phyloP scores from a whole-genome alignment of 1,140 invertebrate species.

The Euwallacea similis region DNA sequence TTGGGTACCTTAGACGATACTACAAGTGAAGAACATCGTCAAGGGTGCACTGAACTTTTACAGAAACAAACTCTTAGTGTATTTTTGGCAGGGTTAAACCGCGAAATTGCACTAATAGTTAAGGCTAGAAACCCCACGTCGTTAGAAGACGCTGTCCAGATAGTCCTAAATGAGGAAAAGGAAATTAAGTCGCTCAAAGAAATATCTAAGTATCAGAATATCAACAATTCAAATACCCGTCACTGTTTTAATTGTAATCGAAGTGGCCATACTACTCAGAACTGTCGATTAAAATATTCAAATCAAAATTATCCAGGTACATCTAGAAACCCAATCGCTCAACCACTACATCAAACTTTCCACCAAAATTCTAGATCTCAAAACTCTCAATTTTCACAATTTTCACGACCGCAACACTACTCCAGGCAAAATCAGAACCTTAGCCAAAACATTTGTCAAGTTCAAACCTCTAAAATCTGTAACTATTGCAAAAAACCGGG shows the following conservation, averaged over 20 bases:
- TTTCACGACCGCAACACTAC: neutral
- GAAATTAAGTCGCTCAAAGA: slow-evolving; percentile 38
- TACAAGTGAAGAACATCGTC: slow-evolving; percentile 35
- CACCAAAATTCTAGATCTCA: slow-evolving; percentile 6
- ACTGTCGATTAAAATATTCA: slow-evolving; percentile 8
- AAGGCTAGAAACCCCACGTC: slow-evolving; percentile 19
- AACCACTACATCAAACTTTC: neutral
- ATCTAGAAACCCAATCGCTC: neutral
- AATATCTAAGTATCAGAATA: slow-evolving; percentile 8
- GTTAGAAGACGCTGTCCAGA: slow-evolving; percentile 41
- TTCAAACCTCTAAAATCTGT: slow-evolving; percentile 26
- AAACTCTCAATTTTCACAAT: neutral
- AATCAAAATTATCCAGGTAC: neutral
- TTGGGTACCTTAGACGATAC: slow-evolving; percentile 39
- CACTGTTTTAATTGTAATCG: slow-evolving; percentile 14
- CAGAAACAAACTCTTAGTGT: slow-evolving; percentile 43
- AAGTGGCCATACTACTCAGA: slow-evolving; percentile 10
- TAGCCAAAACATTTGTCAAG: slow-evolving; percentile 9
- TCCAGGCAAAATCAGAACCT: neutral
- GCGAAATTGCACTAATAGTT: slow-evolving; percentile 33
- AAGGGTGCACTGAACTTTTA: slow-evolving; percentile 38
- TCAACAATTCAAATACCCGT: slow-evolving; percentile 3
- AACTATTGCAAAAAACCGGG: slow-evolving; percentile 37
- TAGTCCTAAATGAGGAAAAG: slow-evolving; percentile 41
- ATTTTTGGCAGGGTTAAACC: slow-evolving; percentile 40